Base-by-base conservation (phyloP, 1,140 invertebrate genomes). In the Gyrodactylus bullatarudis region DNA sequence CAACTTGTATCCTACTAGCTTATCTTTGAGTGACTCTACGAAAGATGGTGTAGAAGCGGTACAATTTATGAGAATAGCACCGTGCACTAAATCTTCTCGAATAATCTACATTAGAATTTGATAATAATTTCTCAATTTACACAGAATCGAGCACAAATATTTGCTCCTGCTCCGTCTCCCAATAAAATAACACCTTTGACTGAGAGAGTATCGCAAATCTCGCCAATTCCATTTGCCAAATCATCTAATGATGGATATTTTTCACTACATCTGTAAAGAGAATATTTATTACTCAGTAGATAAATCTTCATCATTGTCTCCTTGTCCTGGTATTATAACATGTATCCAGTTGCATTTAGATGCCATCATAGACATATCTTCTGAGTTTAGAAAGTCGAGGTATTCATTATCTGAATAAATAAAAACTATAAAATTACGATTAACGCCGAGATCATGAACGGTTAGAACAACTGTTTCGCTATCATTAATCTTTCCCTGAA, bases 101-200 rank as follows among this genome's bases (percentile, higher is more conserved):
- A 23, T 71, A 24, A 71, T 71, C 70, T 71, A 23, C 21, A 23
- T 24, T 23, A 23, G 24, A 26, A 26, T 69, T 20, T 69, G 21
- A 69, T 20, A 23, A 69, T 8, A 69, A 69, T n/a, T 16, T n/a
- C 19, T n/a, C 2, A 23, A 78, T 80, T 78, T 77, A 84, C 82
- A 0, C 87, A 88, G 80, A 89, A 91, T 68, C 89, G 84, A 19
- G 87, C 87, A n/a, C 89, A 81, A 72, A 89, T 87, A 80, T 91
- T 91, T 23, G 89, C 88, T 0, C 89, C 89, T 1, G 88, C 89
- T 2, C 89, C 89, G 80, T 90, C 89, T 20, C 89, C 89, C 22
- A 91, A 81, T 1, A 26, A 20, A 54, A 54, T 54, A n/a, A 8
- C 8, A 54, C 34, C 34, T 8, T 69, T 69, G 2, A 69, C 23